These are phyloP conservation scores for Limosa lapponica DNA, from an alignment of 2,797 vertebrate genomes.

Conservation along the genomic window DNA sequence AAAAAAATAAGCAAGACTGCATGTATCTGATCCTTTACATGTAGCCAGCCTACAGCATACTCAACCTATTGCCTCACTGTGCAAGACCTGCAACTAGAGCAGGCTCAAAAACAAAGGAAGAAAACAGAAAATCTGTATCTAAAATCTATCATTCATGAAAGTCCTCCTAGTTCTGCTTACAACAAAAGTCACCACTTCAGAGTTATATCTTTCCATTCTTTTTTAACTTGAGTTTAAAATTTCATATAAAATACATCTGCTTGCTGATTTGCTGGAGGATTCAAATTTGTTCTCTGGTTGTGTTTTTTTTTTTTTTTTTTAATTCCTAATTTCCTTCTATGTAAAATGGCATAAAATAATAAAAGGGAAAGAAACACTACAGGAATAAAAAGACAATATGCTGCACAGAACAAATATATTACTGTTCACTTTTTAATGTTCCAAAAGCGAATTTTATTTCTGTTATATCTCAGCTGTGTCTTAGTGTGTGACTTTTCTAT, in stretches of 20 bases:
- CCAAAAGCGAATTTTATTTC: not conserved
- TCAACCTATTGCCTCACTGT: not conserved
- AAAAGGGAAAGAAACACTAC: constrained; percentile 5
- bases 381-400: constrained; percentile 13
- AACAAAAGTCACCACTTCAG: not conserved
- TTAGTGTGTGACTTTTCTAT: not conserved
- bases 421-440: not conserved
- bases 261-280: not conserved
- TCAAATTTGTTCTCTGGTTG: not conserved
- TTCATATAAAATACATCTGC: not conserved
- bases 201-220: not conserved
- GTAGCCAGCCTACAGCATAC: not conserved
- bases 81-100: not conserved
- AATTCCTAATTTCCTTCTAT: not conserved
- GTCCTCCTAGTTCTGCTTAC: not conserved
- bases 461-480: not conserved
- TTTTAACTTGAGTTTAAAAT: not conserved
- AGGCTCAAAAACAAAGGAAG: not conserved
- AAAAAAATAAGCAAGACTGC: not conserved
- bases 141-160: not conserved
- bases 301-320: not conserved
- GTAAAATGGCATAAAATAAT: constrained; percentile 10
- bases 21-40: not conserved
- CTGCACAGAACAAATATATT: not conserved
- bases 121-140: not conserved